A percentile compares a stretch with the other conserved stretches of the same genome.
Evolutionary conservation across 2,113 vertebrate genomes (phyloP).

Genomic region (Anser cygnoides): DNA sequence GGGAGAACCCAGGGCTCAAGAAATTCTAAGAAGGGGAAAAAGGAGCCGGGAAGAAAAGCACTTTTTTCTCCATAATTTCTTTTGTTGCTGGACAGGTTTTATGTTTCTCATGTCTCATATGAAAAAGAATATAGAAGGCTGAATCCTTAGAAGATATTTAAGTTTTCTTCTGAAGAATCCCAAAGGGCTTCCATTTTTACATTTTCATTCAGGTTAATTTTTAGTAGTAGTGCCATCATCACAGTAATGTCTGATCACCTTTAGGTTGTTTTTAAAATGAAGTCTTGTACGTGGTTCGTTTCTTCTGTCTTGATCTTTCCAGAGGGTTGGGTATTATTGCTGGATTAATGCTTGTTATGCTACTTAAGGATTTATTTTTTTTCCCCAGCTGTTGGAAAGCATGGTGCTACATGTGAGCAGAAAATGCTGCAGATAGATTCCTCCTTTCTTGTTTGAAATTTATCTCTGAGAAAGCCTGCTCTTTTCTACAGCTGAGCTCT

Average conservation of each 20-base stretch:
- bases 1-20: neutral
- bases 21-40: neutral
- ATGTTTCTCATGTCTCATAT: neutral
- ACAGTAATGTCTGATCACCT: neutral
- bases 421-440: neutral
- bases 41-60: neutral
- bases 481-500: neutral
- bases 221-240: neutral
- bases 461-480: neutral
- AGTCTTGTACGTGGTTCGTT: neutral
- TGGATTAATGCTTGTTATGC: neutral
- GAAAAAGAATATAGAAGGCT: neutral
- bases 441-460: neutral
- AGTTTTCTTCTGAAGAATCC: neutral
- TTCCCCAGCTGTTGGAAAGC: neutral
- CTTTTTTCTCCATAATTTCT: neutral
- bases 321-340: neutral
- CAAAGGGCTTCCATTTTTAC: neutral
- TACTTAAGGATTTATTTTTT: conserved; percentile 6
- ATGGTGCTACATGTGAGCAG: neutral
- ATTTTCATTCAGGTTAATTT: neutral
- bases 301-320: neutral
- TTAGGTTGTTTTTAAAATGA: neutral
- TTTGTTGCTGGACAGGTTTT: neutral
- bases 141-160: neutral